These are phyloP conservation scores for Lophotis ruficrista DNA, from an alignment of 2,113 vertebrate species.

Conservation along the genomic window DNA sequence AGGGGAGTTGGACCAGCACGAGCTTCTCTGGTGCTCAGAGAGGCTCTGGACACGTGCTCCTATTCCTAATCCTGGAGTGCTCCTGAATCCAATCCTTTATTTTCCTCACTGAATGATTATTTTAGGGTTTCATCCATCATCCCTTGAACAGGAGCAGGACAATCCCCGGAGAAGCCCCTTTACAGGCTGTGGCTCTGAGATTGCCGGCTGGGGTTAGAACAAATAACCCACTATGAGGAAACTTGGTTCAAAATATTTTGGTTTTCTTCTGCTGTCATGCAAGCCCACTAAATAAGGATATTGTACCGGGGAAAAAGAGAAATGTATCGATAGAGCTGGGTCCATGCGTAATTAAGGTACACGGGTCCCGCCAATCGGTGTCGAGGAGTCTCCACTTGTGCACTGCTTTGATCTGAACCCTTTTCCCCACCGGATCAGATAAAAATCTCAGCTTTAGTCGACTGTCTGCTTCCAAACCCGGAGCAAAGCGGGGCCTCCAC, in stretches of 20 bases:
- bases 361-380: rapidly evolving
- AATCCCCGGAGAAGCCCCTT: neutral
- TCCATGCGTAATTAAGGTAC: neutral
- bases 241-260: neutral
- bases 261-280: neutral
- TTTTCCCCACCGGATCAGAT: neutral
- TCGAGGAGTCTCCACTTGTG: neutral
- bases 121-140: neutral
- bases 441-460: neutral
- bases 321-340: rapidly evolving
- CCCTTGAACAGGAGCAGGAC: neutral
- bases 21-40: neutral
- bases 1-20: neutral
- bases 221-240: neutral
- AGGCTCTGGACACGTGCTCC: neutral
- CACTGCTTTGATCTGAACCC: neutral
- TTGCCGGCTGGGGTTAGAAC: neutral
- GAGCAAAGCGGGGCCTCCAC: neutral
- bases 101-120: neutral
- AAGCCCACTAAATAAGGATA: neutral
- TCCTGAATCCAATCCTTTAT: neutral
- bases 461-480: neutral
- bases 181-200: neutral
- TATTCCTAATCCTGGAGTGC: neutral
- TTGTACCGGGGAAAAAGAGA: neutral